Evolutionary conservation across 2,797 vertebrate species (phyloP), one percentile per base, ranked within the genome.

Genomic region (Periparus ater): DNA sequence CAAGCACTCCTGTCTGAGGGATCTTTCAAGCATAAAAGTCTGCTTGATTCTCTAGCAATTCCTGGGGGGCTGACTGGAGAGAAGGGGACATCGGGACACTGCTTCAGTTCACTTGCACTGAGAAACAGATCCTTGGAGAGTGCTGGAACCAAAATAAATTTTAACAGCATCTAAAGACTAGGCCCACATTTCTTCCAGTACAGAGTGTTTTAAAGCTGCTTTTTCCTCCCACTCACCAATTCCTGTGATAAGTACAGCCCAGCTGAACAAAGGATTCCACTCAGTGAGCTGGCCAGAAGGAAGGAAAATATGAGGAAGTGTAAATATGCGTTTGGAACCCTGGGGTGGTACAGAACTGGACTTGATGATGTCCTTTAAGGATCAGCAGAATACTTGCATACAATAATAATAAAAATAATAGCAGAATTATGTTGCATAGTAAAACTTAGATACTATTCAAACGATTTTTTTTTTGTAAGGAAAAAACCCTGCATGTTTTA

Each of bases 221-320:
- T 80, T 87, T 95, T 65, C 77, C 85, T 94, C 78, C 91, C 61
- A 91, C 86, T 95, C 71, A 60, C 54, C 47, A 74, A 21, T 82
- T 92, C 50, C 75, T 93, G 74, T 2, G 4, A 79, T 63, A 82
- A 82, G 63, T 67, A 82, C 65, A 71, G 50, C 77, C 87, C 65
- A 74, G 38, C 40, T 76, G 45, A 89, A 83, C 86, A 87, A 93
- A 92, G n/a, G 54, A 76, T 88, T n/a, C 44, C n/a, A 30, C 48
- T 89, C 71, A 73, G 71, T 44, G 38, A 48, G 55, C 40, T 73
- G 67, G 22, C 25, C 81, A 92, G 81, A 85, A 63, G 71, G 38
- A 88, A 67, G 5, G 11, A 87, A 87, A 85, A 65, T 54, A 81
- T 55, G 45, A 71, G 30, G 44, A 75, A n/a, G 6, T 71, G 38